A percentile compares a stretch with the other conserved stretches of the same genome.
Conservation (phyloP, 2,888 invertebrate species). For the Celastrina argiolus region DNA sequence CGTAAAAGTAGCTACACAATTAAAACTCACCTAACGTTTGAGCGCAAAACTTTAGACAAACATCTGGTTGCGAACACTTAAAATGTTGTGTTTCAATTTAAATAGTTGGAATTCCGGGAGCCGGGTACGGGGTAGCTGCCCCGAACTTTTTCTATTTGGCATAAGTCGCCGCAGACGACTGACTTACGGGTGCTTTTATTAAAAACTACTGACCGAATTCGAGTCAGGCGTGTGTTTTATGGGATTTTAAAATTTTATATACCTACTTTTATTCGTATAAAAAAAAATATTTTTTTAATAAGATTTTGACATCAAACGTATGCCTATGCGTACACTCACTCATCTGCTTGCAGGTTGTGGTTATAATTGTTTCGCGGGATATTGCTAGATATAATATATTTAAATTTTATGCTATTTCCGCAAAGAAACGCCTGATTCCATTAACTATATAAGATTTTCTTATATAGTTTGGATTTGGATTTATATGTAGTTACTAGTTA, state of each 20-base stretch:
- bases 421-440: too few relatives aligned
- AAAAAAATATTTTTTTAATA: too few relatives aligned
- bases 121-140: not conserved
- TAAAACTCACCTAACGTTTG: not conserved
- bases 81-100: conserved; percentile 22
- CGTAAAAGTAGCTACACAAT: too few relatives aligned
- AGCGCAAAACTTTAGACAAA: conserved; percentile 1
- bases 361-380: too few relatives aligned
- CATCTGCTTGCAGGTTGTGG: too few relatives aligned
- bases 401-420: too few relatives aligned
- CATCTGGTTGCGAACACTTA: conserved; percentile 10
- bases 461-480: too few relatives aligned
- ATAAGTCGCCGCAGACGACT: not conserved
- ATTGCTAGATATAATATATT: too few relatives aligned
- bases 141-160: conserved; percentile 20
- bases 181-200: conserved; percentile 2
- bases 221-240: not conserved
- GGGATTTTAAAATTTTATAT: not conserved
- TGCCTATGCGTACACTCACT: too few relatives aligned
- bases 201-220: not conserved
- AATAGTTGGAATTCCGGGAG: conserved; percentile 9
- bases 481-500: too few relatives aligned
- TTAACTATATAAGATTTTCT: too few relatives aligned
- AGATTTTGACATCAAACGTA: too few relatives aligned
- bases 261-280: not conserved